Base-by-base conservation (phyloP, 2,113 vertebrate genomes). In the Seriola dumerili region DNA sequence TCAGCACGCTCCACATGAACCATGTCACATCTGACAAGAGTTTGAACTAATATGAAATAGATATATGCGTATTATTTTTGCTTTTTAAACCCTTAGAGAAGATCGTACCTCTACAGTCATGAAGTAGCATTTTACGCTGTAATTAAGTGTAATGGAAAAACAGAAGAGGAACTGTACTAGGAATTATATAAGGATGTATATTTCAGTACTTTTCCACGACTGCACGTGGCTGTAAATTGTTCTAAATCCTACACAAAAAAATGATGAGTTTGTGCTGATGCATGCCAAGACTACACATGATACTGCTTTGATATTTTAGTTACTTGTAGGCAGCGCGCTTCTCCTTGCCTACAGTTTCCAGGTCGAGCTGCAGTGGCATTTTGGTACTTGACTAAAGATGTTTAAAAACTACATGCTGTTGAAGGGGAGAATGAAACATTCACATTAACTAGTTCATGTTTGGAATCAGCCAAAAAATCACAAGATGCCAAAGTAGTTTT, bases 361-460 rank as follows among this genome's bases (percentile, higher is more conserved):
- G 48, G 34, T 64, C 14, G 64, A 57, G 52, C 58, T 64, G 25
- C 13, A 23, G 23, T 32, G 71, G 17, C 54, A 68, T 32, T 29
- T 50, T 64, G 34, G 42, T 52, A 50, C 16, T 59, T 32, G 21
- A 63, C 21, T 57, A 12, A 19, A 29, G 21, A 16, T 64, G 29
- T 29, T 29, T 29, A 29, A 29, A 29, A 29, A 29, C 2, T 29
- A 29, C 29, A 29, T 29, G 14, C 19, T 58, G 42, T 23, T 29
- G n/a, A 48, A 61, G n/a, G n/a, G 4, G 34, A 54, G 11, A 72
- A n/a, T 34, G 14, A 48, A 44, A 6, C 44, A 17, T 54, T 79
- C 23, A 3, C 55, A 42, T 54, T 9, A 23, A 29, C 34, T 17
- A 61, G 32, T 38, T 55, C n/a, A 21, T 69, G 54, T 81, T 82